Percentiles rank a stretch among this genome's conserved stretches.
Evolutionary conservation across 2,888 invertebrate genomes (phyloP).

Genomic region (Panzeria rudis): DNA sequence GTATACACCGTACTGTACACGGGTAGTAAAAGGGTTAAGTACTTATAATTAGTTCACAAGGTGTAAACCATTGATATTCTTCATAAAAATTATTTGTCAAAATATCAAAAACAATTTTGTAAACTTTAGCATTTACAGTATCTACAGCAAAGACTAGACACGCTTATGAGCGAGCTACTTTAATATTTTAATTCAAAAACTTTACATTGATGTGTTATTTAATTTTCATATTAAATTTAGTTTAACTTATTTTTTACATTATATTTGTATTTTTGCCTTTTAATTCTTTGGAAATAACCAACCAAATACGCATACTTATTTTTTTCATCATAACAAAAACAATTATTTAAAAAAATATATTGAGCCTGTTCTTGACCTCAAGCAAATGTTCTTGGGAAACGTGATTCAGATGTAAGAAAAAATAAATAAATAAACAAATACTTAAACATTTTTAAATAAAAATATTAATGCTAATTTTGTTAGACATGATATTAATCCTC

Average conservation of each 20-base stretch:
- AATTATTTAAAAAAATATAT: not conserved
- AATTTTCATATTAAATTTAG: not conserved
- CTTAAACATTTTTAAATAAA: not conserved
- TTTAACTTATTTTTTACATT: not conserved
- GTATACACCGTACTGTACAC: too few relatives aligned
- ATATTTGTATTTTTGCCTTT: not conserved
- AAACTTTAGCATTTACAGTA: too few relatives aligned
- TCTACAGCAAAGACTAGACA: too few relatives aligned
- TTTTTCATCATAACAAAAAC: not conserved
- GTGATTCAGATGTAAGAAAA: constrained; percentile 25
- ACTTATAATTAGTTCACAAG: too few relatives aligned
- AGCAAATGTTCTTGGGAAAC: constrained; percentile 5
- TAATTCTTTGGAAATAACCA: constrained; percentile 31
- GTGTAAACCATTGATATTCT: too few relatives aligned
- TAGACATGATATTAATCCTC: not conserved
- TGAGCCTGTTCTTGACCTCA: constrained; percentile 31
- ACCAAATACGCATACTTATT: not conserved
- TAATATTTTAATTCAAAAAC: too few relatives aligned
- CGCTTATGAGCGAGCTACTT: too few relatives aligned
- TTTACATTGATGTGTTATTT: not conserved
- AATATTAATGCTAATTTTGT: not conserved
- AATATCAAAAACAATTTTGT: too few relatives aligned
- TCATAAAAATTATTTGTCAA: too few relatives aligned
- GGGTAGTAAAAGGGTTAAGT: too few relatives aligned
- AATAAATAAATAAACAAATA: too few relatives aligned